Evolutionary conservation across 2,888 invertebrate genomes (phyloP).

Genomic region (Drosophila lacicola): DNA sequence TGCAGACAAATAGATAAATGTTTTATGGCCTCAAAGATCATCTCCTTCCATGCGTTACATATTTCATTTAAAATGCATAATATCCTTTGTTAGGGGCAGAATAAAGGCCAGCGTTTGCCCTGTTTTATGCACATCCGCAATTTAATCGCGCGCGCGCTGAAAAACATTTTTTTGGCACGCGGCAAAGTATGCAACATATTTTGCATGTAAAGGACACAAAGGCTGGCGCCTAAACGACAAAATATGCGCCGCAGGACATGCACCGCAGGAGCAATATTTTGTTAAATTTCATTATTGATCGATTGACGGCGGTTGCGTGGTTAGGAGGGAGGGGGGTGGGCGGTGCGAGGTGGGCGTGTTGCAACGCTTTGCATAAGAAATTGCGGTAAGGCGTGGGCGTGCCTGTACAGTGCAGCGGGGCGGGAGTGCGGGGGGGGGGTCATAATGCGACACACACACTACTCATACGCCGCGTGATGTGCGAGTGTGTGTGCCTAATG

Average conservation of each 20-base stretch:
- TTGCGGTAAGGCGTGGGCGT: constrained; percentile 11
- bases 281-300: constrained; percentile 78
- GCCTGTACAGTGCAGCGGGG: no score
- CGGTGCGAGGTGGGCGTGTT: constrained; percentile 20
- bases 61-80: no score
- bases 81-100: no score
- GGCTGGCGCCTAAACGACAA: constrained; percentile 5
- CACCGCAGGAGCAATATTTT: constrained; percentile 48
- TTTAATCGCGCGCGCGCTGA: constrained; percentile 56
- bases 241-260: constrained; percentile 59
- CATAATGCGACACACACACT: constrained; percentile 32
- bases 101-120: background rate
- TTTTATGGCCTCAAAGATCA: no score
- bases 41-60: no score
- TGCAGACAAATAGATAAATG: no score
- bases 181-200: constrained; percentile 52
- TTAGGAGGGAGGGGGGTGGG: constrained; percentile 24
- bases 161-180: constrained; percentile 50
- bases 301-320: constrained; percentile 18
- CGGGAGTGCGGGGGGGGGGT: background rate
- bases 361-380: constrained; percentile 53
- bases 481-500: constrained; percentile 40
- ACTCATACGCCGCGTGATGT: constrained; percentile 57
- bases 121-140: constrained; percentile 65
- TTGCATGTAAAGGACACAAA: constrained; percentile 31